Percentiles rank a stretch among this genome's conserved stretches.
These are phyloP conservation scores for Caenorhabditis tropicalis DNA, from an alignment of 1,140 invertebrate species.

Conservation along the genomic window DNA sequence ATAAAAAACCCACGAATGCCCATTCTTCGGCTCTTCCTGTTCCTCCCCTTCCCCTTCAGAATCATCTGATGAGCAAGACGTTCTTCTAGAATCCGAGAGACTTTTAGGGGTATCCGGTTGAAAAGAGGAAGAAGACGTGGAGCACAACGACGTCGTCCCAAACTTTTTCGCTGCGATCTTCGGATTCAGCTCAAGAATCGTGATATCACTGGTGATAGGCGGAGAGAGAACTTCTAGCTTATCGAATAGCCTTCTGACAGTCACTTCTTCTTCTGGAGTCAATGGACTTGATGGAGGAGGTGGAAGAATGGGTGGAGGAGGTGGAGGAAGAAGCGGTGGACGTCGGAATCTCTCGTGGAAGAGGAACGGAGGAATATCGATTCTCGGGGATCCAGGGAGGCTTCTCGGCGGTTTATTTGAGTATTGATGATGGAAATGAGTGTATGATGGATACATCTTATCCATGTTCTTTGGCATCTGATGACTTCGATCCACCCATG, in stretches of 20 bases:
- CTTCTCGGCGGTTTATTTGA: too few species aligned
- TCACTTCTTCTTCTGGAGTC: background rate
- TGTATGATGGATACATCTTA: background rate
- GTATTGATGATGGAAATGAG: slow-evolving; percentile 31
- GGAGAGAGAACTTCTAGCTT: background rate
- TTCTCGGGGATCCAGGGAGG: too few species aligned
- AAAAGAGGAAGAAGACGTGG: background rate
- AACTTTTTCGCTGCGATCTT: background rate
- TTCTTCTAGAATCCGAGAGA: background rate
- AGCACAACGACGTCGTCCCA: background rate
- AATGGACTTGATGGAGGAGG: background rate
- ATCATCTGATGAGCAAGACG: background rate
- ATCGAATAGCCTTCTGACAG: background rate
- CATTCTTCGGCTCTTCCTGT: background rate
- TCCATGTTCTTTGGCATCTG: background rate
- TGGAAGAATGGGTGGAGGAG: background rate
- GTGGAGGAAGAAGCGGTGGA: too few species aligned
- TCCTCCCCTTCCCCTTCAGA: too few species aligned
- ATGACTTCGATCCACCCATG: background rate
- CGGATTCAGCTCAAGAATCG: background rate
- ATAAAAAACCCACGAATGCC: too few species aligned
- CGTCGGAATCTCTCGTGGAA: too few species aligned
- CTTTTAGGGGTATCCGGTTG: background rate
- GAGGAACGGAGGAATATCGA: too few species aligned
- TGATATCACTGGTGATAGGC: background rate